Percentiles rank a stretch among this genome's conserved stretches.
Evolutionary conservation across 2,797 vertebrate species (phyloP).

Genomic region (Tangara arthus): DNA sequence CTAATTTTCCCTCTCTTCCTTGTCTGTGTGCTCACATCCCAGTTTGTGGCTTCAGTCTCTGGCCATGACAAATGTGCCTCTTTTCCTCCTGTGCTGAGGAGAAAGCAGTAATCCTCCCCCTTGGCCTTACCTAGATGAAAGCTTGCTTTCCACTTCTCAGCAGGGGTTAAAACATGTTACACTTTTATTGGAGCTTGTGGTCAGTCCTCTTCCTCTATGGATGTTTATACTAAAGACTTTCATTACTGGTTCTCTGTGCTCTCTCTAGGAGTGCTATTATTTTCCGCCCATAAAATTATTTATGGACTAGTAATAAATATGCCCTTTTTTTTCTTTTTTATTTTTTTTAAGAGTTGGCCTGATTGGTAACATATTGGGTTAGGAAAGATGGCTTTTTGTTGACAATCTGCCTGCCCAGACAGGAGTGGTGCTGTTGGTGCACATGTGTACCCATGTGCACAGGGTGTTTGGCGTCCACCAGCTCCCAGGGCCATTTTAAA

Average conservation of each 20-base stretch:
- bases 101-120: background rate
- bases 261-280: slow-evolving; percentile 65
- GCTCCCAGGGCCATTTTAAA: background rate
- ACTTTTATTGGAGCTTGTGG: slow-evolving; percentile 57
- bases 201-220: slow-evolving; percentile 51
- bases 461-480: background rate
- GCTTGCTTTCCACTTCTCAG: slow-evolving; percentile 26
- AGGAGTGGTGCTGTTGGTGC: background rate
- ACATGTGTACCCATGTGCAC: rapidly evolving
- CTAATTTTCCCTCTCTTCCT: background rate
- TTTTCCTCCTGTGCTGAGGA: background rate
- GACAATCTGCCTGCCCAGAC: background rate
- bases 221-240: slow-evolving; percentile 66
- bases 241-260: slow-evolving; percentile 30
- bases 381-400: slow-evolving; percentile 37
- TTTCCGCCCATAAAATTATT: slow-evolving; percentile 65
- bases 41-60: background rate
- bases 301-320: slow-evolving; percentile 56
- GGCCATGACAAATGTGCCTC: background rate
- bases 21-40: background rate
- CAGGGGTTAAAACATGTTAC: slow-evolving; percentile 42
- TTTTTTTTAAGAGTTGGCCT: background rate
- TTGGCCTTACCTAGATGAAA: slow-evolving; percentile 41
- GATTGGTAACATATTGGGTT: slow-evolving; percentile 43
- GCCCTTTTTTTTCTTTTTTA: background rate